A percentile compares a stretch with the other conserved stretches of the same genome.
Evolutionary conservation across 2,113 vertebrate genomes (phyloP).

Genomic region (Apteryx owenii): DNA sequence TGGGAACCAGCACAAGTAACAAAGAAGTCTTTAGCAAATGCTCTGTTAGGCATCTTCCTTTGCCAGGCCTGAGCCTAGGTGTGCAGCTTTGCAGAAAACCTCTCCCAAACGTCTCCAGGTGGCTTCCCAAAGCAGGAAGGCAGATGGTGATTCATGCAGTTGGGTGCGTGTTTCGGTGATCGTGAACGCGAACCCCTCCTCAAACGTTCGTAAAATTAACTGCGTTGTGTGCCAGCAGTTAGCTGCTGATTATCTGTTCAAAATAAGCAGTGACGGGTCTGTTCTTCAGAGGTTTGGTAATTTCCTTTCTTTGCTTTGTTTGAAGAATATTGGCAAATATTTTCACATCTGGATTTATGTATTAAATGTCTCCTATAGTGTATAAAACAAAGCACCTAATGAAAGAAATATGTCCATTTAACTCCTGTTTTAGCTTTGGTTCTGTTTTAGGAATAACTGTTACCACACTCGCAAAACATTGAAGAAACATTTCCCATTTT

Average conservation of each 20-base stretch:
- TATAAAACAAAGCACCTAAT: slow-evolving; percentile 42
- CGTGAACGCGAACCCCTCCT: background rate
- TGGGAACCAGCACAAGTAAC: background rate
- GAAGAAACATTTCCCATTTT: slow-evolving; percentile 2
- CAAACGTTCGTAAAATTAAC: background rate
- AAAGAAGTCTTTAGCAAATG: background rate
- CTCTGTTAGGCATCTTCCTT: background rate
- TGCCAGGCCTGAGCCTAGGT: fast-evolving
- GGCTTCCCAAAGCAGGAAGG: background rate
- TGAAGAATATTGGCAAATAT: slow-evolving; percentile 37
- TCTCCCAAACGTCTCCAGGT: background rate
- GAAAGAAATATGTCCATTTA: slow-evolving; percentile 38
- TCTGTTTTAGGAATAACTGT: slow-evolving; percentile 12
- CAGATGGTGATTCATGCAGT: background rate
- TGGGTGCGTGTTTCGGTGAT: background rate
- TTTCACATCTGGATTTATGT: slow-evolving; percentile 50
- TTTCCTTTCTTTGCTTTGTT: slow-evolving; percentile 40
- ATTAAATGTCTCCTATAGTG: background rate
- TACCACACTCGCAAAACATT: background rate
- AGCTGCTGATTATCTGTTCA: background rate
- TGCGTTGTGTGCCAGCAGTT: background rate
- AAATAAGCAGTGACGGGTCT: background rate
- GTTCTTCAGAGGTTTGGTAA: background rate
- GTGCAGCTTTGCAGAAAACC: background rate
- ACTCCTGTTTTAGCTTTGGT: background rate